Evolutionary conservation across 2,888 invertebrate genomes (phyloP).

Genomic region (Phyllotreta striolata): DNA sequence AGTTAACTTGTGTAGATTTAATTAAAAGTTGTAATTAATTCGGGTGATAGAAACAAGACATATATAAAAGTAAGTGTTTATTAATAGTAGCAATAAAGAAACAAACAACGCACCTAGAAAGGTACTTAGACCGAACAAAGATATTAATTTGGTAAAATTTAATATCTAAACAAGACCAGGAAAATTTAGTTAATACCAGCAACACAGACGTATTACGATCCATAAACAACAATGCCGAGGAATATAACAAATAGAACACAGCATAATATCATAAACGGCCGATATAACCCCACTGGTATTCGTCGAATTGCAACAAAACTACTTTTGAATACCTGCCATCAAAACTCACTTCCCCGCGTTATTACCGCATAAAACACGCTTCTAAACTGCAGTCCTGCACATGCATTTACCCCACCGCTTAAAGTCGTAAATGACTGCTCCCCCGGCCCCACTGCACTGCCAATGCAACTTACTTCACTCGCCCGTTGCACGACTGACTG

Average conservation of each 20-base stretch:
- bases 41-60: too few relatives aligned
- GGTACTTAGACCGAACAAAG: conserved; percentile 5
- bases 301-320: conserved; percentile 57
- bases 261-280: conserved; percentile 58
- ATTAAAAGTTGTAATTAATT: conserved; percentile 15
- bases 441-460: conserved; percentile 55
- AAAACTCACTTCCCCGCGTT: conserved; percentile 62
- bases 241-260: conserved; percentile 58
- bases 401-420: conserved; percentile 57
- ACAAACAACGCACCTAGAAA: too few relatives aligned
- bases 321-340: conserved; percentile 58
- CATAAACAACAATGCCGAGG: conserved; percentile 45
- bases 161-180: conserved; percentile 55
- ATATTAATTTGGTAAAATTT: conserved; percentile 56
- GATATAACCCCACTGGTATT: conserved; percentile 56
- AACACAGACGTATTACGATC: conserved; percentile 42
- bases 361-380: conserved; percentile 61
- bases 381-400: conserved; percentile 61
- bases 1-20: too few relatives aligned
- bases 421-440: conserved; percentile 57
- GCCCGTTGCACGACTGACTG: conserved; percentile 60
- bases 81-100: too few relatives aligned
- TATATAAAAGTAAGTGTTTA: too few relatives aligned
- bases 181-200: conserved; percentile 50
- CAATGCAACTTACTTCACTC: conserved; percentile 60